Evolutionary conservation across 1,140 invertebrate species (phyloP), one percentile per base, ranked within the genome.

Genomic region (Solenopsis fugax): DNA sequence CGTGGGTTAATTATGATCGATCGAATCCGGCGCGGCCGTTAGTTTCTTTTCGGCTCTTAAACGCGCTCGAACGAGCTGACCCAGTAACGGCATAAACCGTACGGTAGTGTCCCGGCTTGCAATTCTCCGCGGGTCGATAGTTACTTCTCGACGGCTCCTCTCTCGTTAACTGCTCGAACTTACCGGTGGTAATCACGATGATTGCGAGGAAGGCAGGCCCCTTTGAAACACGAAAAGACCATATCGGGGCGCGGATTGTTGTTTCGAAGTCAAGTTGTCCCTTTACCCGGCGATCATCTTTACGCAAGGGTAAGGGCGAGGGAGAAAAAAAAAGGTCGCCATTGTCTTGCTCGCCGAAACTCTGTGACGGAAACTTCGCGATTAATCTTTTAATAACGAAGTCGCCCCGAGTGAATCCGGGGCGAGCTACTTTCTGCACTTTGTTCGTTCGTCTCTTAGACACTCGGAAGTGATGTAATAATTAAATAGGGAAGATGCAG

Each of bases 301-400:
- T 48, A 52, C 34, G 34, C 48, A 64, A 45, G n/a, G n/a, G 41
- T 1, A 2, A 29, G 29, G 29, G 29, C 29, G 29, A 7, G 12
- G 7, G 37, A 0, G n/a, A 45, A 10, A 0, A 45, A 10, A 67
- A 37, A 52, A 18, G 24, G 29, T 71, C 69, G 18, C 52, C 41
- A 58, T 82, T 82, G 67, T 72, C 54, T 21, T 45, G n/a, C 67
- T 48, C 37, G 37, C 24, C 69, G 69, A 60, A 84, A 73, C 69
- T 84, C 69, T 12, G 54, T 48, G 78, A 72, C 67, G 41, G 69
- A 81, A 73, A 73, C 41, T 75, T 60, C 24, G 67, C 69, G 54
- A 84, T 75, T 84, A 84, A 75, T 84, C 80, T 84, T 84, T 84
- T 73, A 84, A 84, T 73, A 84, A 75, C 69, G 41, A 84, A 84